Base-by-base conservation (phyloP, 2,888 invertebrate genomes). In the Sinhomidia bicolor region DNA sequence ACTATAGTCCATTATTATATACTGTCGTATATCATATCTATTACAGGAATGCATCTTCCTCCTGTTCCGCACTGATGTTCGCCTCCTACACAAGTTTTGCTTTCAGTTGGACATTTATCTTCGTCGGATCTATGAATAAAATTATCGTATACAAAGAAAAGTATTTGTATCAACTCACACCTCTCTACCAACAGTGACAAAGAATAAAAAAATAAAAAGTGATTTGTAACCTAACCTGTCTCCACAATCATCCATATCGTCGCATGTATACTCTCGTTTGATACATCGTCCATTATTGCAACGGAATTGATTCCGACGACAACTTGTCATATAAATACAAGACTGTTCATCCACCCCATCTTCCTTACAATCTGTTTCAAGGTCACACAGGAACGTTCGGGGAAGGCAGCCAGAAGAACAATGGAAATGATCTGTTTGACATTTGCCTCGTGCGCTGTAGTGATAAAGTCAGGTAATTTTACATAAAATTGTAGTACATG, bases 231-330 rank as follows among this genome's bases (percentile, higher is more conserved):
- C 54, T 1, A 62, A 71, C 44, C 44, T 62, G 51, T 89, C 89
- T 0, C 83, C 83, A 84, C 87, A 89, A 23, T 89, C 89, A 68
- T 76, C 68, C 32, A 47, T 32, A 23, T 51, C 51, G 29, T 86
- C 86, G 29, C 65, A 81, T 54, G 62, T 71, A 23, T 62, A 83
- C n/a, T 79, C 80, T 7, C 36, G 44, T 5, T 62, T 76, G 20
- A 89, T 85, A 68, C 85, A 89, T 3, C 79, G 65, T 0, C 83
- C 87, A 84, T 88, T 90, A 32, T 85, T 85, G 41, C 89, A 90
- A 4, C 89, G 79, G 23, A 81, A 90, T 60, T 89, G 88, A 44
- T 47, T 29, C 1, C 29, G 29, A 9, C 54, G 32, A 54, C 87
- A 80, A 9, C 29, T 47, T 12, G 32, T 51, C 51, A 44, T 60